Conservation (phyloP, 2,113 vertebrate species). For the Dryoscopus gambensis region DNA sequence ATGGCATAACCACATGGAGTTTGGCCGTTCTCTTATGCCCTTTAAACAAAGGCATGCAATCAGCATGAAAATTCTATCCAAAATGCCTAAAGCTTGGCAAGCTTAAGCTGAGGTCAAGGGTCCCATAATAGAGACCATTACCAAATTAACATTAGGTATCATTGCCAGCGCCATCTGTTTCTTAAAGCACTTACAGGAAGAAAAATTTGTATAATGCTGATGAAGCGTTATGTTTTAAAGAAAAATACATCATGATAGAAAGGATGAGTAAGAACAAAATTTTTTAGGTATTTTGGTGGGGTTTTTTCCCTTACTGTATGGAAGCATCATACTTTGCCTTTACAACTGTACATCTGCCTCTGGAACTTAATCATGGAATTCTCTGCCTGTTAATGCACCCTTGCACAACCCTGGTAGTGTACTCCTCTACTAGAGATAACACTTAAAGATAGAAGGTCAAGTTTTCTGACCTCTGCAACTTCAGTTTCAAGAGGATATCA, state of each 20-base stretch:
- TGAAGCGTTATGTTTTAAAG: not conserved
- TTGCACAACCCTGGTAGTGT: not conserved
- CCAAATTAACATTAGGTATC: not conserved
- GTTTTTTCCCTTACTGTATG: not conserved
- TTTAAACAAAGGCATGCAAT: not conserved
- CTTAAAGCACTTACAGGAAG: not conserved
- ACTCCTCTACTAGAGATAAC: not conserved
- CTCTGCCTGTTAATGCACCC: not conserved
- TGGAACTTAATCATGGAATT: not conserved
- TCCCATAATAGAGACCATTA: not conserved
- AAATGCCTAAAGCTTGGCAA: not conserved
- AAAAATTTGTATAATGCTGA: not conserved
- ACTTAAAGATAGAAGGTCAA: not conserved
- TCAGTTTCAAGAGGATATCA: not conserved
- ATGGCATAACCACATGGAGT: not conserved
- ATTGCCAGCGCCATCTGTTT: not conserved
- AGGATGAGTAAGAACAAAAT: not conserved
- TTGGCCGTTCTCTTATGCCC: not conserved
- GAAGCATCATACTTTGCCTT: not conserved
- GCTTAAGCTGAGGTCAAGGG: not conserved
- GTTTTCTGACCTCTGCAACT: not conserved
- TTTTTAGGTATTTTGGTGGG: fast-evolving
- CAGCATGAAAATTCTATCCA: not conserved
- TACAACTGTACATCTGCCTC: not conserved
- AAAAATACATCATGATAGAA: not conserved